A percentile compares a stretch with the other conserved stretches of the same genome.
phyloP scores from a whole-genome alignment of 2,888 invertebrate species.

The Nomada ferruginata region DNA sequence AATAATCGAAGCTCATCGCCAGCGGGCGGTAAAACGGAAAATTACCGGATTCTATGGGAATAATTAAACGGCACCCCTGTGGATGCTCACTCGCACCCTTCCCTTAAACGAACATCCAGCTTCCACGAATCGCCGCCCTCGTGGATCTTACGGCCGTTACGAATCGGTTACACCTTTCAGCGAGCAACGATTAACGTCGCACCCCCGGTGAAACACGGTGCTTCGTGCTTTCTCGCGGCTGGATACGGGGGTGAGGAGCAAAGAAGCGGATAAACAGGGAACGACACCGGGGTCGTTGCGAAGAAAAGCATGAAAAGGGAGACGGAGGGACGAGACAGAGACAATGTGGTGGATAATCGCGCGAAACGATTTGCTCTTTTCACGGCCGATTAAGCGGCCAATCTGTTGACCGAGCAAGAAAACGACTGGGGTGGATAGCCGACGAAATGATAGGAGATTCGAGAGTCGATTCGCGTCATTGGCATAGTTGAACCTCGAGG shows the following conservation, averaged over 20 bases:
- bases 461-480: not conserved
- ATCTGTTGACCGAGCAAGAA: constrained; percentile 73
- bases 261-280: constrained; percentile 21
- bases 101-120: constrained; percentile 1
- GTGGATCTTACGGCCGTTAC: constrained; percentile 72
- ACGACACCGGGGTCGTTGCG: not conserved
- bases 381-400: constrained; percentile 82
- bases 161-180: constrained; percentile 74
- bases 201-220: constrained; percentile 52
- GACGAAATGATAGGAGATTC: constrained; percentile 57
- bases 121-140: constrained; percentile 60
- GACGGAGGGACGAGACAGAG: constrained; percentile 53
- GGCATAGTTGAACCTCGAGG: not conserved
- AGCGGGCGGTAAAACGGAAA: constrained; percentile 77
- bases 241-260: constrained; percentile 18
- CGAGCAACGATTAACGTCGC: constrained; percentile 69
- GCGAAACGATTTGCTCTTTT: constrained; percentile 82
- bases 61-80: constrained; percentile 75
- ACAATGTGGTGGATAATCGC: constrained; percentile 79
- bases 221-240: constrained; percentile 35
- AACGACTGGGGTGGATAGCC: constrained; percentile 49
- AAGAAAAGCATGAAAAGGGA: constrained; percentile 1
- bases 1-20: constrained; percentile 12
- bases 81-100: constrained; percentile 10
- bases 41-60: constrained; percentile 76